Base-by-base conservation (phyloP, 2,113 vertebrate genomes). In the Ciconia boyciana region DNA sequence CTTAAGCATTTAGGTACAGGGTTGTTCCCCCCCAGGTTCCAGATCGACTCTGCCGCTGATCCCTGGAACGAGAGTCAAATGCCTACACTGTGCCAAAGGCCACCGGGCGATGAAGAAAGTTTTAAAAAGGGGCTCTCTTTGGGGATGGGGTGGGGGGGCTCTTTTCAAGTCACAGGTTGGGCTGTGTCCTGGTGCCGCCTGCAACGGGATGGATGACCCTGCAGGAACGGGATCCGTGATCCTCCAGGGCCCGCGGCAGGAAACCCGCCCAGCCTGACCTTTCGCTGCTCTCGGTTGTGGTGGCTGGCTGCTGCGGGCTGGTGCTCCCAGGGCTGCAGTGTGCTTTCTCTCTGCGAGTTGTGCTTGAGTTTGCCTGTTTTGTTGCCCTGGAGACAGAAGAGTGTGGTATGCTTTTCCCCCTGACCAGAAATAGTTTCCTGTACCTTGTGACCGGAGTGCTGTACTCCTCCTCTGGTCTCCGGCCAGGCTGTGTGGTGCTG, bases 361-460 rank as follows among this genome's bases (percentile, higher is more conserved):
- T 97, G 96, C 96, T 96, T 93, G 92, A 88, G 77, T 95, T 93
- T 79, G 95, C 93, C 96, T 98, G 97, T 97, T 98, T 97, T 97
- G 97, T 98, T 97, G 87, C 86, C 96, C 84, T 92, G 96, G 97
- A 89, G 94, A 98, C 93, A 84, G 96, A 85, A 87, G 93, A 90
- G 93, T 84, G 87, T 93, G 95, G 95, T 97, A 97, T 97, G 96
- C 94, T 96, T 97, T 97, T 95, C 89, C 96, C 94, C 93, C 91
- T 61, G 94, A 97, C 97, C 97, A 97, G 97, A 97, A 97, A 97
- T 98, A 97, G 97, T 97, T 97, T 95, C 93, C 93, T 87, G 96
- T 97, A 97, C 96, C 97, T 97, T 98, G 97, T 98, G 97, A 98
- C 95, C 12, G 0, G 68, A 92, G 95, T 2, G 80, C 93, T 89